phyloP scores from a whole-genome alignment of 2,888 invertebrate species.

The Lutraria lutraria region DNA sequence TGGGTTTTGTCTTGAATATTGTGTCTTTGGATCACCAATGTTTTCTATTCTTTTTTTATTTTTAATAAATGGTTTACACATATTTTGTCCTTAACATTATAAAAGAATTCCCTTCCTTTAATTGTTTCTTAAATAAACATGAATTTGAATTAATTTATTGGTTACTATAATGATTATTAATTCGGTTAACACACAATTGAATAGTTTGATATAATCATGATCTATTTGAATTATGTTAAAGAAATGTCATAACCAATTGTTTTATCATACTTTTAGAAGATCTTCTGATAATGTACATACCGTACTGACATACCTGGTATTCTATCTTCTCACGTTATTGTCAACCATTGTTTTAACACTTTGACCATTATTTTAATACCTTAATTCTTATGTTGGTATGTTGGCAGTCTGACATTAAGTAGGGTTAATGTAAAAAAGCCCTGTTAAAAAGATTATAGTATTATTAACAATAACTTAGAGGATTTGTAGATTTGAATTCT shows the following conservation, averaged over 20 bases:
- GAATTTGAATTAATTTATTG: not conserved
- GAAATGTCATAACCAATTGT: slow-evolving; percentile 18
- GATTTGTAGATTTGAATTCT: slow-evolving; percentile 35
- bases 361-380: slow-evolving; percentile 53
- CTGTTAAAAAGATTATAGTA: slow-evolving; percentile 37
- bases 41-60: no score
- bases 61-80: not conserved
- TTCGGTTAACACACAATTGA: not conserved
- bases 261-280: slow-evolving; percentile 26
- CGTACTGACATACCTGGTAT: not conserved
- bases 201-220: not conserved
- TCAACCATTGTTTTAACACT: slow-evolving; percentile 51
- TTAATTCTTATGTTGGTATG: slow-evolving; percentile 50
- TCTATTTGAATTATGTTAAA: not conserved
- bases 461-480: slow-evolving; percentile 43
- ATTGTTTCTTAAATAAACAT: not conserved
- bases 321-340: not conserved
- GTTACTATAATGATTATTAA: not conserved
- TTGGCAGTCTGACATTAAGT: slow-evolving; percentile 59
- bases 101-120: not conserved
- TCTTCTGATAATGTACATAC: slow-evolving; percentile 19
- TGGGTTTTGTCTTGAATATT: no score
- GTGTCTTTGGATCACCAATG: no score
- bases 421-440: slow-evolving; percentile 41
- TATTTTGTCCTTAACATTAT: not conserved